Percentiles rank a stretch among this genome's conserved stretches.
Evolutionary conservation across 2,113 vertebrate genomes (phyloP).

Genomic region (Sebastes fasciatus): DNA sequence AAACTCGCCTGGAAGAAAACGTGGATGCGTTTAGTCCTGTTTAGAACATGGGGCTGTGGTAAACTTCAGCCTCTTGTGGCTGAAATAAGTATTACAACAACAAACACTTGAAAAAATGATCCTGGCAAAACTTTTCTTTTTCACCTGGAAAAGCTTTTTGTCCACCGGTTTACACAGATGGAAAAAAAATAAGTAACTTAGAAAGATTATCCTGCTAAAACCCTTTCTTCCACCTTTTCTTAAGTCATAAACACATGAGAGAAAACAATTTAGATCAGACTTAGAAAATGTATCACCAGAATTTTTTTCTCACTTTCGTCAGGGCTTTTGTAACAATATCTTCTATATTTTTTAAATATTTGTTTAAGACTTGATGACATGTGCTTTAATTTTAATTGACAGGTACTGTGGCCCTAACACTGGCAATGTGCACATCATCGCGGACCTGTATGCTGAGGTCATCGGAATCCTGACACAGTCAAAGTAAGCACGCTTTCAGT

Average conservation of each 20-base stretch:
- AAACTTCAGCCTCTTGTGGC: not conserved
- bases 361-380: not conserved
- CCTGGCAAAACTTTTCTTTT: too few species aligned
- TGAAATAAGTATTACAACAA: not conserved
- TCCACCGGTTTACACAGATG: too few species aligned
- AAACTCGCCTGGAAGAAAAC: not conserved
- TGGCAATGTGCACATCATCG: slow-evolving; percentile 98
- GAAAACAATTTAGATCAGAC: not conserved
- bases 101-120: not conserved
- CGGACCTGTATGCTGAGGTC: slow-evolving; percentile 98
- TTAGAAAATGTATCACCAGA: too few species aligned
- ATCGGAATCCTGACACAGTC: slow-evolving; percentile 98
- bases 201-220: too few species aligned
- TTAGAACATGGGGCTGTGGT: not conserved
- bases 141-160: too few species aligned
- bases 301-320: not conserved
- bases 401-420: slow-evolving; percentile 99
- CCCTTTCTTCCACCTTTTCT: not conserved
- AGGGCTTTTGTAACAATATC: not conserved
- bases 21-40: too few species aligned
- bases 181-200: too few species aligned
- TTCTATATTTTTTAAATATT: not conserved
- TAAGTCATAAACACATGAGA: not conserved
- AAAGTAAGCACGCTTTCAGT: slow-evolving; percentile 82
- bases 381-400: slow-evolving; percentile 30